Conservation (phyloP, 2,888 invertebrate species). For the Calameuta idolon region DNA sequence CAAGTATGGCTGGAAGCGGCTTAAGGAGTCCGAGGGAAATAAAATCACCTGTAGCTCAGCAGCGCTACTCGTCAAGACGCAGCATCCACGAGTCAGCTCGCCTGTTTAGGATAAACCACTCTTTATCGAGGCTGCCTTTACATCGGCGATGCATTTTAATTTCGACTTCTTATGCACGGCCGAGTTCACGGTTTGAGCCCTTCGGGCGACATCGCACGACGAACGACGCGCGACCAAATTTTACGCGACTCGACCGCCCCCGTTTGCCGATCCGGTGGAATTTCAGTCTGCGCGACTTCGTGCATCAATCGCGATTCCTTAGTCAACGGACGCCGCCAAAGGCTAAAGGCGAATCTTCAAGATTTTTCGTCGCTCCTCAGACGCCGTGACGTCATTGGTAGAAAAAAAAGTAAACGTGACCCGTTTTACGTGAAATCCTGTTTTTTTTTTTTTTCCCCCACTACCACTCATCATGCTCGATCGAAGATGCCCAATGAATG, state of each 20-base stretch:
- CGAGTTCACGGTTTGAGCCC: background rate
- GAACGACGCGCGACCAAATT: background rate
- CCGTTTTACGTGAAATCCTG: background rate
- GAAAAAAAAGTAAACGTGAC: background rate
- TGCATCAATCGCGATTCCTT: too few species aligned
- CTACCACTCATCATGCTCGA: background rate
- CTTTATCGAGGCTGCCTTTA: constrained; percentile 23
- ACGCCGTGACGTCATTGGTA: background rate
- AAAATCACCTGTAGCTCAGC: constrained; percentile 21
- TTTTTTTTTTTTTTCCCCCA: background rate
- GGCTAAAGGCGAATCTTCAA: background rate
- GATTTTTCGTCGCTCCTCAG: background rate
- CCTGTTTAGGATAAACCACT: constrained; percentile 29
- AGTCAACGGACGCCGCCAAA: background rate
- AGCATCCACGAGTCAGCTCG: constrained; percentile 8
- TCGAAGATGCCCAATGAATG: background rate
- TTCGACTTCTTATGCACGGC: background rate
- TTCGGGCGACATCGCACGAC: background rate
- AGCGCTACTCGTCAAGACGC: background rate
- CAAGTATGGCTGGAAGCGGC: constrained; percentile 26
- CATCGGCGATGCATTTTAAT: constrained; percentile 21
- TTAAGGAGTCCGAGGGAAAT: constrained; percentile 24
- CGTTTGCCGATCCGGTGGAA: background rate
- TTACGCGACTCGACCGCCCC: background rate
- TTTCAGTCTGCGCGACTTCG: background rate